A percentile compares a stretch with the other conserved stretches of the same genome.
These are phyloP conservation scores for Thrips palmi DNA, from an alignment of 1,140 invertebrate genomes.

Conservation along the genomic window DNA sequence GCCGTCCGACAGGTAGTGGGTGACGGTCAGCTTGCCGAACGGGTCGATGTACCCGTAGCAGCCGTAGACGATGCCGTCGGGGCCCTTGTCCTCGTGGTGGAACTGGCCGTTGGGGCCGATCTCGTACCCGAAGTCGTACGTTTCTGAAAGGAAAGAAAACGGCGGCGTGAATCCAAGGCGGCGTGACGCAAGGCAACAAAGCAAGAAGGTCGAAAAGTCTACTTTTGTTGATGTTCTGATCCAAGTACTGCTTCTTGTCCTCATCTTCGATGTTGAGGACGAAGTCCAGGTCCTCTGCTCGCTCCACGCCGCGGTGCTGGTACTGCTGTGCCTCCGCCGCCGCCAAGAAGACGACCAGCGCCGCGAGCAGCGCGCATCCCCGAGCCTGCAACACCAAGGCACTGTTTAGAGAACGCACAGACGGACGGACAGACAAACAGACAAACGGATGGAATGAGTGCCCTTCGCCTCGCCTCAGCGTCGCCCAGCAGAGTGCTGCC, in stretches of 20 bases:
- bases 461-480: too few relatives aligned
- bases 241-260: conserved; percentile 47
- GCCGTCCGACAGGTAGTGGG: conserved; percentile 57
- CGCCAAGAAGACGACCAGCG: too few relatives aligned
- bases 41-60: conserved; percentile 60
- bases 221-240: conserved; percentile 49
- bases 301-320: too few relatives aligned
- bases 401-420: too few relatives aligned
- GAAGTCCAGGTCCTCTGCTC: too few relatives aligned
- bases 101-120: conserved; percentile 53
- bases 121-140: conserved; percentile 54
- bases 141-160: conserved; percentile 24
- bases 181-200: not conserved
- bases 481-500: too few relatives aligned
- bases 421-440: too few relatives aligned
- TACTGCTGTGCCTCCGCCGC: too few relatives aligned
- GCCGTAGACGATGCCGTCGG: conserved; percentile 56
- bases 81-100: conserved; percentile 51
- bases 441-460: too few relatives aligned
- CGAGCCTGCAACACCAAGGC: too few relatives aligned
- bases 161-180: not conserved
- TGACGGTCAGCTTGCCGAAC: conserved; percentile 38
- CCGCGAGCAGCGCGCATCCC: too few relatives aligned
- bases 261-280: conserved; percentile 43
- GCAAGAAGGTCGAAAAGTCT: conserved; percentile 20